Conservation (phyloP, 2,888 invertebrate species). For the Melanostoma mellinum region DNA sequence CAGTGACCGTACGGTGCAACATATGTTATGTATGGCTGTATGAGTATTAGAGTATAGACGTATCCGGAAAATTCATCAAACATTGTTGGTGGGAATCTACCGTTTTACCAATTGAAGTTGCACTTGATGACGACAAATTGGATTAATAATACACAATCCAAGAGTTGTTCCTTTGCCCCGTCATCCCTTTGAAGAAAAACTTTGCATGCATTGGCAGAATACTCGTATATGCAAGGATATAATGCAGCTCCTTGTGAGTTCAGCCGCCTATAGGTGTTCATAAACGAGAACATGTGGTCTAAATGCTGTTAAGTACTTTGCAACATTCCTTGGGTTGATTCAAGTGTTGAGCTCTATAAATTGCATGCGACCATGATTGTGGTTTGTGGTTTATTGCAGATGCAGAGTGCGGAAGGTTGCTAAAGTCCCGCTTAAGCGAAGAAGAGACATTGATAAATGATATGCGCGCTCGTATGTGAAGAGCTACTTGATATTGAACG, state of each 20-base stretch:
- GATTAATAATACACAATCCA: slow-evolving; percentile 56
- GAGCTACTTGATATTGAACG: slow-evolving; percentile 36
- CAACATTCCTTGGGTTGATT: slow-evolving; percentile 57
- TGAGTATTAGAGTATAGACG: not conserved
- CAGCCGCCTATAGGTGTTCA: slow-evolving; percentile 49
- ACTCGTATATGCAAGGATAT: slow-evolving; percentile 42
- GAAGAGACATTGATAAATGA: slow-evolving; percentile 54
- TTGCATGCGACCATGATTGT: slow-evolving; percentile 44
- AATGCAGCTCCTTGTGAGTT: slow-evolving; percentile 55
- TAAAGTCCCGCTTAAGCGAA: slow-evolving; percentile 33
- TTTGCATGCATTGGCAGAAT: not conserved
- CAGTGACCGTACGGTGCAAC: slow-evolving; percentile 59
- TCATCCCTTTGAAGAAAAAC: slow-evolving; percentile 37
- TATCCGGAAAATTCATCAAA: slow-evolving; percentile 21
- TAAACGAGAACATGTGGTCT: slow-evolving; percentile 41
- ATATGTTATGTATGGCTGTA: slow-evolving; percentile 37
- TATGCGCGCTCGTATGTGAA: not conserved
- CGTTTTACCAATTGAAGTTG: slow-evolving; percentile 50
- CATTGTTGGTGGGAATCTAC: slow-evolving; percentile 39
- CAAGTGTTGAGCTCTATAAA: slow-evolving; percentile 63
- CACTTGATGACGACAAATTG: slow-evolving; percentile 71
- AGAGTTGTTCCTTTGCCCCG: slow-evolving; percentile 28
- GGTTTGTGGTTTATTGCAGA: slow-evolving; percentile 54
- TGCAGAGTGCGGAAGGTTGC: slow-evolving; percentile 31
- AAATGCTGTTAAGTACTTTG: slow-evolving; percentile 58